Evolutionary conservation across 2,113 vertebrate species (phyloP).

Genomic region (Chaenocephalus aceratus): DNA sequence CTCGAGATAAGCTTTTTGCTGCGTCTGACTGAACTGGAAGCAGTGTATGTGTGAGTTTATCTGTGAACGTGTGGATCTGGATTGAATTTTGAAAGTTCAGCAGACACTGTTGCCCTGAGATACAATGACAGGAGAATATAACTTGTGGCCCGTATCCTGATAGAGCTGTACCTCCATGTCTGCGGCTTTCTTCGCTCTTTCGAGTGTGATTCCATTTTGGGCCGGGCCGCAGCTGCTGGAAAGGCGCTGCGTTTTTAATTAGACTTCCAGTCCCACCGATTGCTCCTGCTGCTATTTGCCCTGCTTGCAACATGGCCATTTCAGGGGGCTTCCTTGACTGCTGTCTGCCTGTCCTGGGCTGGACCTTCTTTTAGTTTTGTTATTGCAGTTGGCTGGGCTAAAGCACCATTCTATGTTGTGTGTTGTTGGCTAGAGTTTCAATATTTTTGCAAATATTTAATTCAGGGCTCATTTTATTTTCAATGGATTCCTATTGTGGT

Average conservation of each 20-base stretch:
- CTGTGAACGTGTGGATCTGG: constrained; percentile 10
- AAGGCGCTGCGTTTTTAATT: constrained; percentile 84
- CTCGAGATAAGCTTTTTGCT: constrained; percentile 32
- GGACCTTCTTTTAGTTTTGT: background rate
- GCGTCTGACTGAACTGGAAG: constrained; percentile 15
- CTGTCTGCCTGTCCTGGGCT: constrained; percentile 10
- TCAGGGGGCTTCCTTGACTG: constrained; percentile 40
- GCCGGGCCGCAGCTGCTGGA: constrained; percentile 82
- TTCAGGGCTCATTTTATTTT: background rate
- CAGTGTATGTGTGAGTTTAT: constrained; percentile 16
- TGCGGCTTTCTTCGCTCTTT: constrained; percentile 48
- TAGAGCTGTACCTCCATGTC: constrained; percentile 23
- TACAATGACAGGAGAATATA: background rate
- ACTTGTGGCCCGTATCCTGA: constrained; percentile 20
- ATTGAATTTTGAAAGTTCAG: constrained; percentile 24
- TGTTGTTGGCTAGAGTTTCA: background rate
- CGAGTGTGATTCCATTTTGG: constrained; percentile 82
- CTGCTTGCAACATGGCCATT: constrained; percentile 53
- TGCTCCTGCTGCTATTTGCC: constrained; percentile 58
- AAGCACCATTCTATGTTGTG: background rate
- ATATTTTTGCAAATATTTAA: background rate
- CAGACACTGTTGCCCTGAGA: constrained; percentile 3
- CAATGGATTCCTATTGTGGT: background rate
- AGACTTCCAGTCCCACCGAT: constrained; percentile 78
- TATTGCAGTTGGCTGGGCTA: background rate